Evolutionary conservation across 2,888 invertebrate genomes (phyloP), one percentile per base, ranked within the genome.

Genomic region (Drosophila subsilvestris): DNA sequence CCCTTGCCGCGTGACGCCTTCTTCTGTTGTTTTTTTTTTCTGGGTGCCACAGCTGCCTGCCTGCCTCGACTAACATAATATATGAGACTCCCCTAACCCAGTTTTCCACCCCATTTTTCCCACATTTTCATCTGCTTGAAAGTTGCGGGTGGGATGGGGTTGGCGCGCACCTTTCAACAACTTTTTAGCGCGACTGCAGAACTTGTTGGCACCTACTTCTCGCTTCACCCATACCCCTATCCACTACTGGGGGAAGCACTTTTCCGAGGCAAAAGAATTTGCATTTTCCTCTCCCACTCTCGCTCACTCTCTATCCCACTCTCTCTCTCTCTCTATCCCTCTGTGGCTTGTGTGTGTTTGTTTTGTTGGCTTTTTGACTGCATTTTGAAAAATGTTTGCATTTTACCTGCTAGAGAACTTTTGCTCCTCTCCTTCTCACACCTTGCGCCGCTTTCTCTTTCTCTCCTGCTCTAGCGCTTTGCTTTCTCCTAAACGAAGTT

Each of bases 1-100:
- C 37, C 37, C 37, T 37, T 37, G 14, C 37, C 37, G 32, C 32
- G 32, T n/a, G 37, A 5, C 37, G 37, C 37, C 37, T n/a, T n/a
- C 37, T 14, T n/a, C 72, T 75, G 72, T 67, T 78, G 63, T 59
- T 74, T 62, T 73, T 66, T 75, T 57, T 51, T 56, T 32, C 7
- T 17, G 76, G 70, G 50, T 70, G 86, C 82, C 84, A 37, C 37
- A 78, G 78, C 80, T 86, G 82, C 84, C 86, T 86, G 61, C 71
- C 80, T 74, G 86, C 80, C 86, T 76, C 67, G 80, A 78, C 84
- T 82, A 80, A 80, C 86, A 83, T 82, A 82, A 82, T 86, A 80
- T 86, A 82, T 86, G 83, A 71, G 72, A 72, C 56, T 29, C 49
- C 25, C 63, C 45, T 47, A 47, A 54, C 37, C 14, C 37, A 37